Conservation (phyloP, 2,113 vertebrate genomes). For the Telmatochromis sp. region DNA sequence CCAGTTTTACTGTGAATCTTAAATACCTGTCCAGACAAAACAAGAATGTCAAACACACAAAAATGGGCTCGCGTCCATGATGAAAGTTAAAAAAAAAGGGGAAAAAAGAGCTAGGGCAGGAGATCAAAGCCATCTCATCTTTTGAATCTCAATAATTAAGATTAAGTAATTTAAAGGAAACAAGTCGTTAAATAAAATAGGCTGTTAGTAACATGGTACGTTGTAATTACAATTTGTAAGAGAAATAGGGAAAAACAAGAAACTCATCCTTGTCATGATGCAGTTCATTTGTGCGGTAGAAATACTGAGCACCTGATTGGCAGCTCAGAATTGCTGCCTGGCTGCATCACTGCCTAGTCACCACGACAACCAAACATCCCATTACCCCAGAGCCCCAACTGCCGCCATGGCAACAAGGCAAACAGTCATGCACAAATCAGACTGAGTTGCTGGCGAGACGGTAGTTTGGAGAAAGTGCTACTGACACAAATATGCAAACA, state of each 20-base stretch:
- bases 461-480: slow-evolving; percentile 32
- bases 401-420: slow-evolving; percentile 34
- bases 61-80: neutral
- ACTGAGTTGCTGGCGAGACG: neutral
- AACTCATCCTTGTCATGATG: neutral
- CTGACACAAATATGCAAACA: slow-evolving; percentile 51
- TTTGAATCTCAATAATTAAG: neutral
- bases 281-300: neutral
- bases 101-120: neutral
- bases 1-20: neutral
- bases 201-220: neutral
- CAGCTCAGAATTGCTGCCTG: slow-evolving; percentile 5
- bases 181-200: neutral
- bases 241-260: neutral
- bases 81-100: neutral
- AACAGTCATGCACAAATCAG: slow-evolving; percentile 32
- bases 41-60: neutral
- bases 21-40: neutral
- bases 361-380: slow-evolving; percentile 32
- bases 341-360: slow-evolving; percentile 5
- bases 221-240: neutral
- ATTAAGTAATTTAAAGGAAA: neutral
- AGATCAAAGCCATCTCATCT: neutral
- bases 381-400: neutral
- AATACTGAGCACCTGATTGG: slow-evolving; percentile 1